These are phyloP conservation scores for Bos taurus DNA, from an alignment of 2,113 vertebrate genomes.

Conservation along the genomic window DNA sequence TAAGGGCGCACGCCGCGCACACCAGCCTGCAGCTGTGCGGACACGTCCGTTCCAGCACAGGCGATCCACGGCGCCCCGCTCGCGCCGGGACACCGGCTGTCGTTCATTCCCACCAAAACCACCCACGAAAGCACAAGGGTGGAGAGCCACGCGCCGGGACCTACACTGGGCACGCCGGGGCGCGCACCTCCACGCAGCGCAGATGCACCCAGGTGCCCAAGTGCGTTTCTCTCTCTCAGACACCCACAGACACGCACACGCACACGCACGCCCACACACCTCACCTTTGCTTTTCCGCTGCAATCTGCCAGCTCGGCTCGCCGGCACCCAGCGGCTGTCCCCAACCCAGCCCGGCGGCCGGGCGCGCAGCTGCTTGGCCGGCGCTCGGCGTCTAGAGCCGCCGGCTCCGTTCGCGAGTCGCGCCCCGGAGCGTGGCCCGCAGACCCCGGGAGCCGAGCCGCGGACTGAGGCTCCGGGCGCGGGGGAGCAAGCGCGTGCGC, in stretches of 20 bases:
- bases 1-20: not conserved
- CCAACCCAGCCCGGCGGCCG: not conserved
- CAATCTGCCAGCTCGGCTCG: not conserved
- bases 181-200: not conserved
- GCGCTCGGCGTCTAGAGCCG: not conserved
- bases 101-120: not conserved
- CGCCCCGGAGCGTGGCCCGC: not conserved
- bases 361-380: not conserved
- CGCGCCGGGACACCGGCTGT: not conserved
- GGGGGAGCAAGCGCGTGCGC: not conserved
- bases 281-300: constrained; percentile 44
- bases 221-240: not conserved
- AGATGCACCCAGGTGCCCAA: constrained; percentile 17
- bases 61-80: not conserved
- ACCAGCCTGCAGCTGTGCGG: not conserved
- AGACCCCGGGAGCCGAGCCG: not conserved
- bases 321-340: not conserved
- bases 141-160: not conserved
- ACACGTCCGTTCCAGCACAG: not conserved
- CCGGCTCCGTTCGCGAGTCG: not conserved
- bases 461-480: not conserved
- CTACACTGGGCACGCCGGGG: not conserved
- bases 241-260: not conserved
- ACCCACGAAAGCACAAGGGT: not conserved
- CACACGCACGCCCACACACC: not conserved